phyloP scores from a whole-genome alignment of 1,140 invertebrate species.

The Eupristina koningsbergeri region DNA sequence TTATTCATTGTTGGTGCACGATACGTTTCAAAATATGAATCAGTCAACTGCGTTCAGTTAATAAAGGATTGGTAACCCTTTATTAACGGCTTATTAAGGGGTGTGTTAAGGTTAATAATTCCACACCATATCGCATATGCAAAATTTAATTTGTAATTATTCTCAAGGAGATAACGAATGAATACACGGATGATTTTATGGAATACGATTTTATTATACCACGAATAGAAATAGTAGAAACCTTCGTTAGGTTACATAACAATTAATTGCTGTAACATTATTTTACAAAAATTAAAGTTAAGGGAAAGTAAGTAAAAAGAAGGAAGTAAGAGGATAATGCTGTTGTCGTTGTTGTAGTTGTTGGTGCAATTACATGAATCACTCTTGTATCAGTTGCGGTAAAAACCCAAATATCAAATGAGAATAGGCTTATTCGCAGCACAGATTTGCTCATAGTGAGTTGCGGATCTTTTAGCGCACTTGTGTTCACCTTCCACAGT shows the following conservation, averaged over 20 bases:
- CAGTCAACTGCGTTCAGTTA: background rate
- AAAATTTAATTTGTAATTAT: background rate
- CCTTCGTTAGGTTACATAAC: no score
- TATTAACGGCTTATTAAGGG: background rate
- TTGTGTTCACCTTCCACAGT: background rate
- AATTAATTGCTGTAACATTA: no score
- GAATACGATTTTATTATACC: background rate
- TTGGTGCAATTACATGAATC: background rate
- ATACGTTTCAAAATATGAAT: background rate
- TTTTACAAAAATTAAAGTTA: no score
- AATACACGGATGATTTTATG: background rate
- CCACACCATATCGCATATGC: background rate
- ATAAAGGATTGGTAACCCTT: background rate
- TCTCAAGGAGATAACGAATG: background rate
- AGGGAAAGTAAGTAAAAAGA: background rate
- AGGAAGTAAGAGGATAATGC: background rate
- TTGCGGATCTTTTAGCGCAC: slow-evolving; percentile 8
- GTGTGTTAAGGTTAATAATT: background rate
- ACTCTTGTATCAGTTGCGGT: background rate
- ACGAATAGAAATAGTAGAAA: no score
- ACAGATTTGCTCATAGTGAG: slow-evolving; percentile 14
- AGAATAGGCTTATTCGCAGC: background rate
- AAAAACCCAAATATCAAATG: background rate
- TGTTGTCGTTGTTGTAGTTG: no score
- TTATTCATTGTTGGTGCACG: no score